A percentile compares a stretch with the other conserved stretches of the same genome.
Conservation (phyloP, 1,140 invertebrate genomes). For the Panagrolaimus sp. region DNA sequence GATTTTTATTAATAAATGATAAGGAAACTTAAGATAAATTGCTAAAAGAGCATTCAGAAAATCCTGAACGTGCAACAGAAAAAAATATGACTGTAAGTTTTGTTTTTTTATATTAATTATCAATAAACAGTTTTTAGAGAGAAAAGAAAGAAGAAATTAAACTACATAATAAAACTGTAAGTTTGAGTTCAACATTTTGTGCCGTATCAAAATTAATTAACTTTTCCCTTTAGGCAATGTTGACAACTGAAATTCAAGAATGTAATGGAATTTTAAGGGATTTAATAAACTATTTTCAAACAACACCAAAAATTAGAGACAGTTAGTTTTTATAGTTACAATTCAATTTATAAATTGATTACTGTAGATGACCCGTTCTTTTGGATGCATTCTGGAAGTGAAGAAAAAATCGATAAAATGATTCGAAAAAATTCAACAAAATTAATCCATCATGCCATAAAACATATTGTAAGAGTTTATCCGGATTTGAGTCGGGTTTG, state of each 20-base stretch:
- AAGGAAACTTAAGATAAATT: background rate
- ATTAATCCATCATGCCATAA: constrained; percentile 33
- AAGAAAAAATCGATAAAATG: constrained; percentile 32
- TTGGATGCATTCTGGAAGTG: constrained; percentile 35
- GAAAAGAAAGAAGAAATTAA: constrained; percentile 17
- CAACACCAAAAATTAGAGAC: constrained; percentile 20
- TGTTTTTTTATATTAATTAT: background rate
- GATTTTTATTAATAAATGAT: background rate
- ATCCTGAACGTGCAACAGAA: background rate
- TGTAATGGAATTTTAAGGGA: constrained; percentile 19
- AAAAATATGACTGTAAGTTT: background rate
- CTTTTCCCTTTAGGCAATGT: background rate
- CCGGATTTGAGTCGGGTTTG: constrained; percentile 29
- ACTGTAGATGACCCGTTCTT: constrained; percentile 31
- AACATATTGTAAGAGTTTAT: constrained; percentile 32
- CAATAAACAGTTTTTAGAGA: background rate
- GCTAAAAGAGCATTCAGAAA: background rate
- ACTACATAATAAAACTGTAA: background rate
- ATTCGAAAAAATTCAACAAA: constrained; percentile 32
- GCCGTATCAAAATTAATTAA: too few species aligned
- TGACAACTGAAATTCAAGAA: constrained; percentile 20
- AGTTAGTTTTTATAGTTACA: background rate
- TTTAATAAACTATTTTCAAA: constrained; percentile 40
- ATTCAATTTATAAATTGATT: background rate
- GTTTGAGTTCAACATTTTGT: too few species aligned